Conservation (phyloP, 2,888 invertebrate genomes). For the Parthenolecanium corni region DNA sequence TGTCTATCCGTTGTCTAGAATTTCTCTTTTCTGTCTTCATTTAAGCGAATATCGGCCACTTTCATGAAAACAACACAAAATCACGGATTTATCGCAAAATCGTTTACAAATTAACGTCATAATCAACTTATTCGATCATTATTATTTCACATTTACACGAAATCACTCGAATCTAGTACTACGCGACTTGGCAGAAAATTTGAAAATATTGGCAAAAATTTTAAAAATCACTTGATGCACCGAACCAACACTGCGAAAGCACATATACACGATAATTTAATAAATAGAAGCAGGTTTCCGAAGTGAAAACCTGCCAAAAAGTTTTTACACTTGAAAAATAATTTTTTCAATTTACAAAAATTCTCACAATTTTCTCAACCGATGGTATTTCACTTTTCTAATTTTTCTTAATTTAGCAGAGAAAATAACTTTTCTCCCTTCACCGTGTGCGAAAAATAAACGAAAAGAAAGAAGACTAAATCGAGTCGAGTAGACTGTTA, state of each 20-base stretch:
- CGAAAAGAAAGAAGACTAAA: conserved; percentile 24
- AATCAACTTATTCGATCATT: background rate
- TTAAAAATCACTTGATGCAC: too few relatives aligned
- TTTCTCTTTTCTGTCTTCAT: conserved; percentile 26
- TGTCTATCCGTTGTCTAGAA: conserved; percentile 15
- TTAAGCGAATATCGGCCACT: conserved; percentile 16
- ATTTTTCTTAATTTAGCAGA: background rate
- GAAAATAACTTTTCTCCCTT: conserved; percentile 8
- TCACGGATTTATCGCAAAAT: background rate
- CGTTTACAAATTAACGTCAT: conserved; percentile 12
- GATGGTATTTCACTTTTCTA: too few relatives aligned
- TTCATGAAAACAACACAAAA: conserved; percentile 3
- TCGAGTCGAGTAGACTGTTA: conserved; percentile 21
- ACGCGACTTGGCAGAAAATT: background rate
- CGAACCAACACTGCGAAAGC: too few relatives aligned
- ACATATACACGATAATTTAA: too few relatives aligned
- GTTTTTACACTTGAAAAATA: too few relatives aligned
- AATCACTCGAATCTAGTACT: too few relatives aligned
- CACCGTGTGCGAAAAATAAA: conserved; percentile 21
- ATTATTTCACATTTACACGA: too few relatives aligned
- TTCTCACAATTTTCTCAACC: too few relatives aligned
- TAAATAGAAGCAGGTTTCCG: too few relatives aligned
- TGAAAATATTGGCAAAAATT: too few relatives aligned
- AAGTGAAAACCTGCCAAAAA: too few relatives aligned
- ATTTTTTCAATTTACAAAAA: too few relatives aligned